Conservation (phyloP, 2,888 invertebrate species). For the Choreutis nemorana region DNA sequence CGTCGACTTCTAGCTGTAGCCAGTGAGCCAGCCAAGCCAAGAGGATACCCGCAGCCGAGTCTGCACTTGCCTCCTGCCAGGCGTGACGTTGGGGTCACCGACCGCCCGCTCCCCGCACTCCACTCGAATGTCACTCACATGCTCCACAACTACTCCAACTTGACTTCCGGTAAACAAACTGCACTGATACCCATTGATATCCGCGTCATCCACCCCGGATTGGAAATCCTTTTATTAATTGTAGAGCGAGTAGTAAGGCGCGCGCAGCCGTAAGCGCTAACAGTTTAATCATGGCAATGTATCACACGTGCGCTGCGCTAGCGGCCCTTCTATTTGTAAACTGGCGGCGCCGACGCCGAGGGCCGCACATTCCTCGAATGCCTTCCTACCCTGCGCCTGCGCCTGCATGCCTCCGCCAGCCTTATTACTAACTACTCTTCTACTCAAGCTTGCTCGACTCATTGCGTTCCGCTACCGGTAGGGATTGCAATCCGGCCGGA, state of each 20-base stretch:
- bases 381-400: slow-evolving; percentile 38
- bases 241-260: background rate
- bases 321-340: slow-evolving; percentile 65
- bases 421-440: no score
- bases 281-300: slow-evolving; percentile 56
- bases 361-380: slow-evolving; percentile 59
- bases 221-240: no score
- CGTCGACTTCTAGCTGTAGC: no score
- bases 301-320: slow-evolving; percentile 57
- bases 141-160: slow-evolving; percentile 13
- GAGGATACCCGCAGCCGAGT: slow-evolving; percentile 10
- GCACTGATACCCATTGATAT: background rate
- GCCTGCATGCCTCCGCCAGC: slow-evolving; percentile 25
- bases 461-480: no score
- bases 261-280: slow-evolving; percentile 44
- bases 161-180: slow-evolving; percentile 1
- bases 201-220: slow-evolving; percentile 13
- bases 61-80: slow-evolving; percentile 53
- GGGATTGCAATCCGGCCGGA: no score
- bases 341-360: slow-evolving; percentile 63
- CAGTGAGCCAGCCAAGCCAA: no score
- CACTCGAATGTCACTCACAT: slow-evolving; percentile 45
- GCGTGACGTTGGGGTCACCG: slow-evolving; percentile 60
- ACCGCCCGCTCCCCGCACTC: no score
- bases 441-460: no score